Base-by-base conservation (phyloP, 2,113 vertebrate species). In the Aldabrachelys gigantea region DNA sequence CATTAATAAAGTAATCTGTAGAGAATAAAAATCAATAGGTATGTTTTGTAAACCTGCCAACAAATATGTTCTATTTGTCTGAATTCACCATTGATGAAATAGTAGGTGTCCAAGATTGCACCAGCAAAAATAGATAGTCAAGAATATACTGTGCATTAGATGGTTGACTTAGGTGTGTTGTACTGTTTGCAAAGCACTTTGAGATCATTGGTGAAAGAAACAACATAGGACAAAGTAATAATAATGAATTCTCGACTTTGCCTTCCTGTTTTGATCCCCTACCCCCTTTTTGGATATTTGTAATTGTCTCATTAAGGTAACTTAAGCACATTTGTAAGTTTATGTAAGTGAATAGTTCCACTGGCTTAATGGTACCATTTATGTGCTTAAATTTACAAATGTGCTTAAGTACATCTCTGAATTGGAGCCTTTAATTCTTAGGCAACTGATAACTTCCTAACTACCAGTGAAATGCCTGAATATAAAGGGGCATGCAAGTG, bases 291-390 rank as follows among this genome's bases (percentile, higher is more conserved):
- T 47, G 21, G 31, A 25, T n/a, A 57, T 72, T 44, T 21, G 13
- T 56, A 47, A 29, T 44, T 4, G 22, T 9, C 84, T 84, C 4
- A 92, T 85, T 85, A 38, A 12, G 16, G 52, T 87, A 29, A 7
- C 53, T 89, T 3, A 52, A 87, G 5, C 3, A 7, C 65, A 80
- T 54, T 3, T 1, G 2, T 84, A 29, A 8, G 31, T 10, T 75
- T 80, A 1, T 0, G 56, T 81, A n/a, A 53, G 10, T 1, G 89
- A 25, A 1, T 84, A 5, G 1, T 78, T 7, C 54, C 3, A 25
- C 38, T 82, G 75, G 56, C 91, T 92, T 76, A 76, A 25, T 47
- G 14, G 38, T 24, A 82, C 29, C 53, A 53, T 69, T 38, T 10
- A 24, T 4, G 47, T 59, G 5, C 10, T 83, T n/a, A 17, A 76